Percentiles rank a stretch among this genome's conserved stretches.
phyloP scores from a whole-genome alignment of 2,797 vertebrate species.

The Sebastes hubbsi region DNA sequence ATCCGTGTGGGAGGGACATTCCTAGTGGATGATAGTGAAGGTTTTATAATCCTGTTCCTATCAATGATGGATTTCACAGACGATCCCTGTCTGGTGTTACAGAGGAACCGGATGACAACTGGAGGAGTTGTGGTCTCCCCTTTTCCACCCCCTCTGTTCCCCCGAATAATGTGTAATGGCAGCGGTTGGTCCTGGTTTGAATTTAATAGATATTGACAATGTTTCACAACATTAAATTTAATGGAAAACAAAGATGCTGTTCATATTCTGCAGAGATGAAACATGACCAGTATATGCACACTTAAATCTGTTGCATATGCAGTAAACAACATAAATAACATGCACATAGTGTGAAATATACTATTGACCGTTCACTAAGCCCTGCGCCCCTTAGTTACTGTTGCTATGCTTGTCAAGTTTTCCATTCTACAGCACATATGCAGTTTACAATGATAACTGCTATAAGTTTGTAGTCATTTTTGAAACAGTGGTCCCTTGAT shows the following conservation, averaged over 20 bases:
- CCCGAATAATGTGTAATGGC: slow-evolving; percentile 14
- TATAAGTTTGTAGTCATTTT: no score
- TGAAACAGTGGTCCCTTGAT: not conserved
- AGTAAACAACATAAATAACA: not conserved
- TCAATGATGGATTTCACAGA: slow-evolving; percentile 75
- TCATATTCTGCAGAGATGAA: not conserved
- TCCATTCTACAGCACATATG: not conserved
- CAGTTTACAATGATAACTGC: not conserved
- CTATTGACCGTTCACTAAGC: not conserved
- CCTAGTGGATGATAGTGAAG: slow-evolving; percentile 61
- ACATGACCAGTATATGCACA: not conserved
- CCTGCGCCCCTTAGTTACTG: no score
- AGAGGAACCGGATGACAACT: slow-evolving; percentile 49
- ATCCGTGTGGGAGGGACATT: slow-evolving; percentile 70
- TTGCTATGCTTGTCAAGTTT: not conserved
- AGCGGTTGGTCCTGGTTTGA: slow-evolving; percentile 28
- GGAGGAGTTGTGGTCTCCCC: slow-evolving; percentile 43
- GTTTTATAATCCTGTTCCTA: slow-evolving; percentile 64
- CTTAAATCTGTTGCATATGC: not conserved
- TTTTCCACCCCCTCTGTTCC: slow-evolving; percentile 7
- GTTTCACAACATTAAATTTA: slow-evolving; percentile 30
- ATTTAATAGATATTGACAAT: slow-evolving; percentile 14
- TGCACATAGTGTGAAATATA: not conserved
- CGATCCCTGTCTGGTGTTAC: slow-evolving; percentile 47
- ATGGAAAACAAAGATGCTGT: slow-evolving; percentile 32